Evolutionary conservation across 2,113 vertebrate species (phyloP).

Genomic region (Phalacrocorax aristotelis): DNA sequence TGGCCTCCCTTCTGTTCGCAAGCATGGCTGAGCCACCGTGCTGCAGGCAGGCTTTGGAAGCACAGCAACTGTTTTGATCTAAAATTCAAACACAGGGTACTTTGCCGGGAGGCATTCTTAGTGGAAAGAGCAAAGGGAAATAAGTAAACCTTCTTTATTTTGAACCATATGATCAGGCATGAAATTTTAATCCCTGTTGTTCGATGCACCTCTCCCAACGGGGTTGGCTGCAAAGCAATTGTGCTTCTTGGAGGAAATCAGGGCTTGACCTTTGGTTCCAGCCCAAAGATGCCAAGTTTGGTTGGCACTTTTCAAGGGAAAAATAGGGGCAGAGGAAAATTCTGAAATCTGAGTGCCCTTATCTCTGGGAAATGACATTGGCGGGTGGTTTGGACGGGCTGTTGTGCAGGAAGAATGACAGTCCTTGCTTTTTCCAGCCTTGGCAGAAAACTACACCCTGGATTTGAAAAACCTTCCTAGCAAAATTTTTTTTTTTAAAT

Average conservation of each 20-base stretch:
- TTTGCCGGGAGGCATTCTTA: constrained; percentile 38
- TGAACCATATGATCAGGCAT: not conserved
- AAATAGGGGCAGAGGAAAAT: not conserved
- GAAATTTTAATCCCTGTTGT: not conserved
- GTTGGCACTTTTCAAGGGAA: not conserved
- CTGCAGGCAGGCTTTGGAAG: constrained; percentile 14
- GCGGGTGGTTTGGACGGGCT: not conserved
- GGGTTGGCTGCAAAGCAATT: not conserved
- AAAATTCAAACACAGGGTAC: not conserved
- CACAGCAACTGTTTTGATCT: constrained; percentile 33
- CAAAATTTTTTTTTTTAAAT: not conserved
- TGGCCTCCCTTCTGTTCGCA: constrained; percentile 10
- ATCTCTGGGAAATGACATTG: not conserved
- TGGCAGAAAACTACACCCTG: not conserved
- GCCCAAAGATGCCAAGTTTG: not conserved
- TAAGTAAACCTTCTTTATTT: not conserved
- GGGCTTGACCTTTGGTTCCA: not conserved
- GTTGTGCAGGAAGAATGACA: not conserved
- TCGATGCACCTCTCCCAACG: not conserved
- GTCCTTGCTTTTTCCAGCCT: not conserved
- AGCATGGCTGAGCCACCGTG: not conserved
- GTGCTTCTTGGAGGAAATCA: not conserved
- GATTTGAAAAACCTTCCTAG: not conserved
- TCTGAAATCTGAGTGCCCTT: not conserved
- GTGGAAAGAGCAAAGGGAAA: not conserved